These are phyloP conservation scores for Hypotaenidia philippensis DNA, from an alignment of 2,797 vertebrate species.

Conservation along the genomic window DNA sequence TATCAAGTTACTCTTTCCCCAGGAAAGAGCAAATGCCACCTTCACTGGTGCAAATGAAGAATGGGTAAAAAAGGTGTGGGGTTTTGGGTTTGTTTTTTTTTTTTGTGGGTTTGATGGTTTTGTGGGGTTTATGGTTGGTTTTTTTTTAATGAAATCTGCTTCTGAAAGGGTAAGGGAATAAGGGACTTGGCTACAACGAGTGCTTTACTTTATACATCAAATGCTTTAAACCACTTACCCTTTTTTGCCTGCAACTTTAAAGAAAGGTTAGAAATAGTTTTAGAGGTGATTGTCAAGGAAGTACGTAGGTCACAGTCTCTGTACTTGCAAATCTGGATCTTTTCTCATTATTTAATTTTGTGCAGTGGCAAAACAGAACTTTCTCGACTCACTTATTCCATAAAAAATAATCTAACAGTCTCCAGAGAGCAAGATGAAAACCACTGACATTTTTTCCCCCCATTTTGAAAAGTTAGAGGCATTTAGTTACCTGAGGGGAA, in stretches of 20 bases:
- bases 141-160: not conserved
- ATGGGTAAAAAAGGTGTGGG: not conserved
- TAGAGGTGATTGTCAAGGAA: conserved; percentile 6
- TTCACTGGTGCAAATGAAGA: not conserved
- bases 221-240: conserved; percentile 27
- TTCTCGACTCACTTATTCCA: not conserved
- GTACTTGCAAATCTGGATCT: not conserved
- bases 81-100: too few relatives aligned
- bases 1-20: not conserved
- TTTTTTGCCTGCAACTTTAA: conserved; percentile 18
- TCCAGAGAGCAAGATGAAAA: not conserved
- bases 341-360: not conserved
- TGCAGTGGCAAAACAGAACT: not conserved
- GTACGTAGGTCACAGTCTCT: not conserved
- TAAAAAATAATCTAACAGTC: not conserved
- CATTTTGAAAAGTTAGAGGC: not conserved
- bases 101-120: too few relatives aligned
- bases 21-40: not conserved
- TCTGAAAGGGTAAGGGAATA: conserved; percentile 2
- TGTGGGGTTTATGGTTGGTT: too few relatives aligned
- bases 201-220: conserved; percentile 35
- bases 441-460: fast-evolving
- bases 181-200: conserved; percentile 19
- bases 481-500: not conserved
- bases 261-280: conserved; percentile 44